Evolutionary conservation across 1,140 invertebrate genomes (phyloP), one percentile per base, ranked within the genome.

Genomic region (Eufriesea mexicana): DNA sequence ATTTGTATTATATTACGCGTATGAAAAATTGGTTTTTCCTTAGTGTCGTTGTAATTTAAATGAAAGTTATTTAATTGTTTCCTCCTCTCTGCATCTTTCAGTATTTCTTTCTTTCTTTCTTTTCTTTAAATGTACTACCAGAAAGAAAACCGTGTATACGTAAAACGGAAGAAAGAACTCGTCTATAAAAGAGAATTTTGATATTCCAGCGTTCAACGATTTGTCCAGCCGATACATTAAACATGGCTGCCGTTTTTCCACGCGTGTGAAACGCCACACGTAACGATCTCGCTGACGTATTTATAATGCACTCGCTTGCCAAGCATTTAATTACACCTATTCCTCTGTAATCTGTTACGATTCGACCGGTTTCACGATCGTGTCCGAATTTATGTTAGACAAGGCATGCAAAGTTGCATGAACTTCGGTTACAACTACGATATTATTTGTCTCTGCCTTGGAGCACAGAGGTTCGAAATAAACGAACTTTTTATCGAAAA

Each of bases 401-500:
- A 66, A 68, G 20, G 25, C n/a, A 35, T 68, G 61, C 51, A n/a
- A 25, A 62, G 8, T 47, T 49, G 74, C 23, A 61, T 35, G 12
- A 28, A 23, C 73, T 61, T 51, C 14, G 42, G 47, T 61, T 20
- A 28, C 57, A 62, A 28, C 18, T 42, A 45, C 74, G 77, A 85
- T 85, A 76, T 89, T 85, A 75, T 25, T 61, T 61, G 70, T 64
- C 57, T 73, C 57, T 62, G 79, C 42, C 16, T n/a, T 73, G 47
- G 47, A 66, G 71, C 59, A 66, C 59, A 47, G 49, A 75, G n/a
- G 59, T 81, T 45, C 71, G 62, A 86, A 89, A 87, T 89, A 90
- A 90, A 89, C 81, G 74, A 89, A 89, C 80, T 85, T 89, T 87
- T 84, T 78, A 87, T 68, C 55, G 64, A 83, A 25, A 76, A 55